Evolutionary conservation across 2,888 invertebrate species (phyloP).

Genomic region (Andrena camellia): DNA sequence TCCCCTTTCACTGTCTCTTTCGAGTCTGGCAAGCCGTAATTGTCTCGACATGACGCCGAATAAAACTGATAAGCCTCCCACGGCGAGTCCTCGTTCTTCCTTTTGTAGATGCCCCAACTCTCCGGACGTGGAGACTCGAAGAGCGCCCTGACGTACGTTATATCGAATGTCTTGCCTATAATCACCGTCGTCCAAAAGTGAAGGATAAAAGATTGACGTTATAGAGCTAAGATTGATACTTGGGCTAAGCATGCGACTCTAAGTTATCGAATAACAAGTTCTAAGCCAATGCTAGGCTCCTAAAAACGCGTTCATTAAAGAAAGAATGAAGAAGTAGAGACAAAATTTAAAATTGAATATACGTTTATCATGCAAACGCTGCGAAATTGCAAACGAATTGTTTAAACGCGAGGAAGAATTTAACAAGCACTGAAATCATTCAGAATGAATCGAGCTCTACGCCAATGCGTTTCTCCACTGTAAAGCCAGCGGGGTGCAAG

Average conservation of each 20-base stretch:
- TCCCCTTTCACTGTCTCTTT: slow-evolving; percentile 89
- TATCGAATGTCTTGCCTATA: slow-evolving; percentile 97
- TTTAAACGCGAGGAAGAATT: background rate
- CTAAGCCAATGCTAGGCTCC: background rate
- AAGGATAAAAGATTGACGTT: background rate
- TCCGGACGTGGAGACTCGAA: slow-evolving; percentile 99
- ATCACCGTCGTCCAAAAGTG: slow-evolving; percentile 24
- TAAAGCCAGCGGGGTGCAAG: slow-evolving; percentile 48
- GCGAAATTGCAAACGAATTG: background rate
- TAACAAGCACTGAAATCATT: background rate
- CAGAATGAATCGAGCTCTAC: slow-evolving; percentile 39
- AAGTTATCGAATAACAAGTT: background rate
- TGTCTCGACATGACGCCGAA: slow-evolving; percentile 96
- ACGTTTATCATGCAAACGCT: background rate
- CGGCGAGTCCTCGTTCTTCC: slow-evolving; percentile 90
- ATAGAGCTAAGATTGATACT: too few relatives aligned
- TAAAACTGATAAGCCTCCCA: slow-evolving; percentile 97
- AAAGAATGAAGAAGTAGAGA: background rate
- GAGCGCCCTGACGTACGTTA: slow-evolving; percentile 97
- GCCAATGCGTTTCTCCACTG: slow-evolving; percentile 57
- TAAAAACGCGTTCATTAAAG: background rate
- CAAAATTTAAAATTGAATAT: background rate
- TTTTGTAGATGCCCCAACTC: slow-evolving; percentile 98
- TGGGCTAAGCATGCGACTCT: background rate
- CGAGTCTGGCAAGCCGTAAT: slow-evolving; percentile 94